Conservation (phyloP, 2,888 invertebrate species). For the Sialis lutaria region DNA sequence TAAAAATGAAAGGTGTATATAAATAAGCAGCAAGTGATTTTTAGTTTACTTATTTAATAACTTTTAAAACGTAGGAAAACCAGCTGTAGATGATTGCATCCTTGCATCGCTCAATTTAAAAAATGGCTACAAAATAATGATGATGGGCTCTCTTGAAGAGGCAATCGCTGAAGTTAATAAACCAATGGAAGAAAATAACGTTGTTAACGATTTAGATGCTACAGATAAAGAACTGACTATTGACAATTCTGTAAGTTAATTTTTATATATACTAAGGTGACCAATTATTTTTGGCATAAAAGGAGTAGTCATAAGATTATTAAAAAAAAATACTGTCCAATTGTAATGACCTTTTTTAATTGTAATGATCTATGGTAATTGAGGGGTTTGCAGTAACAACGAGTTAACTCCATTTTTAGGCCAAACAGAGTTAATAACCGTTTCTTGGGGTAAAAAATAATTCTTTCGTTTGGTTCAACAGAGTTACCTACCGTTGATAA, state of each 20-base stretch:
- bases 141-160: conserved; percentile 91
- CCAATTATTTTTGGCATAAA: too few relatives aligned
- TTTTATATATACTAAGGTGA: too few relatives aligned
- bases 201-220: conserved; percentile 83
- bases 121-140: conserved; percentile 82
- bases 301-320: too few relatives aligned
- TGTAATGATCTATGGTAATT: too few relatives aligned
- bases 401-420: too few relatives aligned
- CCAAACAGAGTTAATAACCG: too few relatives aligned
- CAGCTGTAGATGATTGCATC: conserved; percentile 60
- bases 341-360: too few relatives aligned
- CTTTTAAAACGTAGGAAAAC: conserved; percentile 45
- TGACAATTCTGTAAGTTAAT: conserved; percentile 37
- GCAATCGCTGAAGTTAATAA: conserved; percentile 72
- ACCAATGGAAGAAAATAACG: conserved; percentile 68
- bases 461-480: too few relatives aligned
- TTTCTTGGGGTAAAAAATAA: too few relatives aligned
- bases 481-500: too few relatives aligned
- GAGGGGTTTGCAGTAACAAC: too few relatives aligned
- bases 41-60: conserved; percentile 1
- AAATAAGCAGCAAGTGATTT: not conserved
- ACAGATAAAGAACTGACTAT: conserved; percentile 66
- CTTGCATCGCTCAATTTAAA: conserved; percentile 66
- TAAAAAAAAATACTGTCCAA: too few relatives aligned
- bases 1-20: conserved; percentile 70